Evolutionary conservation across 2,113 vertebrate genomes (phyloP).

Genomic region (Callorhinus ursinus): DNA sequence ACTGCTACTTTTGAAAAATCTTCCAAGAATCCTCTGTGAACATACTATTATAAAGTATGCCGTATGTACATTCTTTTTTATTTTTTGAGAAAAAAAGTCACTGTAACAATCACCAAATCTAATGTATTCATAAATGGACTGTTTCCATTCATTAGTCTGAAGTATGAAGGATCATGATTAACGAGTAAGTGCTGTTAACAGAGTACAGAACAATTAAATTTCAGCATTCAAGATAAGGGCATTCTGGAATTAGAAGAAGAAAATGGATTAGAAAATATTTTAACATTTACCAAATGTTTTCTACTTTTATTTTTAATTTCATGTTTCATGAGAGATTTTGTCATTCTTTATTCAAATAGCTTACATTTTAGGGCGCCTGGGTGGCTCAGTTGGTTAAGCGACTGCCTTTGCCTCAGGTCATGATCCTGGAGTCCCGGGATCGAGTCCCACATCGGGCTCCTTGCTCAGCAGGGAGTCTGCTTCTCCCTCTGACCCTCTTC

Average conservation of each 20-base stretch:
- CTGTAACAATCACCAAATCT: neutral
- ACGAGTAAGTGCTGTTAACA: neutral
- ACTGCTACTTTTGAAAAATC: constrained; percentile 22
- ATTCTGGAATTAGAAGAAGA: constrained; percentile 24
- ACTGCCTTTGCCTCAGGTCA: too few relatives aligned
- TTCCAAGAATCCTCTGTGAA: neutral
- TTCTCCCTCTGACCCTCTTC: too few relatives aligned
- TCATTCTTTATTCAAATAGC: constrained; percentile 40
- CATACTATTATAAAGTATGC: neutral
- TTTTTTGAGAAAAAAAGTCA: neutral
- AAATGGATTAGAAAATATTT: constrained; percentile 8
- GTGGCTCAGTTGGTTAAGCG: too few relatives aligned
- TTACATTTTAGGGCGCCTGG: neutral
- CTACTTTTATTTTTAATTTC: constrained; percentile 19
- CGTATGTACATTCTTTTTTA: neutral
- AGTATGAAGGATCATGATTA: neutral
- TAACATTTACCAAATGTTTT: neutral
- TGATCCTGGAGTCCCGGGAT: too few relatives aligned
- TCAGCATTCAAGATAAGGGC: neutral
- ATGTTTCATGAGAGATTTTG: neutral
- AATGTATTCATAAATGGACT: neutral
- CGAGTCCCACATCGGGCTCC: too few relatives aligned
- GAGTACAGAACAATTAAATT: neutral
- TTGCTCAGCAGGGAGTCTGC: too few relatives aligned
- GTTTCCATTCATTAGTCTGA: neutral